Evolutionary conservation across 2,797 vertebrate species (phyloP), one percentile per base, ranked within the genome.

Genomic region (Anas georgica): DNA sequence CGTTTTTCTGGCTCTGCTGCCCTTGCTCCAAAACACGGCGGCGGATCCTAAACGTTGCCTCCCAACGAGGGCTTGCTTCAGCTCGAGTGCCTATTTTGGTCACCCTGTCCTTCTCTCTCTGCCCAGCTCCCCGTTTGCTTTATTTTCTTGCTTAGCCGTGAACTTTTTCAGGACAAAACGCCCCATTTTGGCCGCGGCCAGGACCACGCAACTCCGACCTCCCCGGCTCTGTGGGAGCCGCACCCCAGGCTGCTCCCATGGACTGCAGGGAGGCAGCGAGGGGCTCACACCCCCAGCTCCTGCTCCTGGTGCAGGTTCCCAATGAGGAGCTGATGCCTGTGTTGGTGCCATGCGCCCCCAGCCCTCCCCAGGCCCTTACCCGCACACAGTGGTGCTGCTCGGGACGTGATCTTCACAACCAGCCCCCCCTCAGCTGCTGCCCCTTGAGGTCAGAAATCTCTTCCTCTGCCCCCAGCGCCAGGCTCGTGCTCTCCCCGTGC

Each of bases 71-170:
- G 69, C 80, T 89, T 78, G 59, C 84, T 93, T 54, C 3, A 81
- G 76, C 77, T 94, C 89, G 82, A 14, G 50, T n/a, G 64, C 80
- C 67, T 90, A 15, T 90, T 90, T 91, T 60, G 54, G 77, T 86
- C 69, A 11, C 73, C 59, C 59, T 12, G 3, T 60, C 58, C 69
- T 78, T 81, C 79, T 66, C 62, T 55, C 33, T 67, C 68, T 77
- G 45, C 28, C 55, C 25, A 20, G 20, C 11, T 26, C 0, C 75
- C 63, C 4, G 1, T 77, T 59, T 46, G 29, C 48, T 74, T 68
- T 48, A 23, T 52, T 63, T 68, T 2, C 20, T 58, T 6, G 69
- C 70, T 33, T 64, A 43, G 35, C 23, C n/a, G 18, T 33, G 25
- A n/a, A 3, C 16, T 89, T 72, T 70, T 73, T 60, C 17, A 45